A percentile compares a stretch with the other conserved stretches of the same genome.
phyloP scores from a whole-genome alignment of 2,113 vertebrate genomes.

The Chamaetylas fuelleborni region DNA sequence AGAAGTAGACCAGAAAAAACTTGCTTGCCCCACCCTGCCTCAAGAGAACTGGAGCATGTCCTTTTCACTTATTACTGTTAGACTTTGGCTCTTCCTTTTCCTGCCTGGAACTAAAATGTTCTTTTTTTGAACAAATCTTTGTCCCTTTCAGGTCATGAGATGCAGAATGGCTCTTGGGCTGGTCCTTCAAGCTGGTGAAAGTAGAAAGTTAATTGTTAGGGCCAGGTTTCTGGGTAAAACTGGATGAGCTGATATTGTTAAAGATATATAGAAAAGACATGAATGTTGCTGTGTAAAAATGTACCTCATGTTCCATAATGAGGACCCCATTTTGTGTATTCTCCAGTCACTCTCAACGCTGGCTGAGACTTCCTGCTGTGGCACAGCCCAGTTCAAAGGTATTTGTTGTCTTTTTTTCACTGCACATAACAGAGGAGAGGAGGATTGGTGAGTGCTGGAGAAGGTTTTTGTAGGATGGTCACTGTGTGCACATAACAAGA shows the following conservation, averaged over 20 bases:
- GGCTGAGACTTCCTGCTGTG: neutral
- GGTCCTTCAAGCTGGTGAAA: neutral
- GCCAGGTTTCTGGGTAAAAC: neutral
- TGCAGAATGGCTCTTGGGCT: neutral
- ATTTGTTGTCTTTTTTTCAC: neutral
- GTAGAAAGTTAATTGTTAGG: neutral
- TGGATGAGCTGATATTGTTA: neutral
- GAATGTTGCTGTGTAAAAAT: neutral
- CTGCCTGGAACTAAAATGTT: neutral
- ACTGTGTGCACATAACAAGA: fast-evolving
- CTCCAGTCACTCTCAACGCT: neutral
- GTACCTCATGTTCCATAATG: neutral
- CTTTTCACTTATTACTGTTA: neutral
- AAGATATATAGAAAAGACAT: neutral
- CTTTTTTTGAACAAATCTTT: neutral
- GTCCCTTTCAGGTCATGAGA: neutral
- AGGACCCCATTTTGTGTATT: neutral
- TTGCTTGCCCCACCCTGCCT: neutral
- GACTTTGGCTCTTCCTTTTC: neutral
- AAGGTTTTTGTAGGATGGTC: neutral
- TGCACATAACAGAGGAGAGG: neutral
- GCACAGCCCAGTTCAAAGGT: neutral
- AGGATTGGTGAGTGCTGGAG: neutral
- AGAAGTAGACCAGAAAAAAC: neutral
- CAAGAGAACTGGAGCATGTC: neutral